Evolutionary conservation across 1,140 invertebrate genomes (phyloP), one percentile per base, ranked within the genome.

Genomic region (Heliconius nattereri): DNA sequence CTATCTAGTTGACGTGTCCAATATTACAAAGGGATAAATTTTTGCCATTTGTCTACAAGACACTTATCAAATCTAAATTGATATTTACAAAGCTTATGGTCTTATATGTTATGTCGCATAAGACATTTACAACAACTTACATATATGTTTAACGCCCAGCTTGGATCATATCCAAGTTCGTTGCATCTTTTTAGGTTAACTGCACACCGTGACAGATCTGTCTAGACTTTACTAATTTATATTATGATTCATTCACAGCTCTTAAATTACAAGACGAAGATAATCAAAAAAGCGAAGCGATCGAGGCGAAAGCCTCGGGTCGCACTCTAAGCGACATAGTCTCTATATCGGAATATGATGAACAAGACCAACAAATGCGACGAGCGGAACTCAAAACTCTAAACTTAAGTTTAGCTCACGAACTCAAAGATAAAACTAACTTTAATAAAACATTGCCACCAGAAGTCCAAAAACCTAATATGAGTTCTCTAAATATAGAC

Each of bases 301-400:
- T 95, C 71, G 87, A 92, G 77, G 90, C 92, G 8, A 96, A 96
- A 84, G 94, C 94, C 3, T 96, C 96, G 60, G 96, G 95, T 2
- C 92, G 96, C 37, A 97, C 96, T 0, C 89, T 97, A 0, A 96
- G 96, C 85, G 96, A 97, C 81, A 96, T 97, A 74, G 90, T 97
- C 5, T 97, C 96, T 1, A 96, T 97, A 90, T 96, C 96, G 0
- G 96, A 97, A 76, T 96, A 95, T 75, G 96, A 96, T 71, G 96
- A 96, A 75, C 95, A 95, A 76, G 95, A 95, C 83, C 85, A 95
- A 16, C 94, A 95, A 71, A 92, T 95, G 83, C 89, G 95, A 32
- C 94, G 93, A 32, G 86, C 91, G 52, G 84, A 95, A 83, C 73
- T 92, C 5, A 93, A 89, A 83, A 85, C 82, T 9, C 93, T 90